These are phyloP conservation scores for Tridacna crocea DNA, from an alignment of 2,888 invertebrate species.

Conservation along the genomic window DNA sequence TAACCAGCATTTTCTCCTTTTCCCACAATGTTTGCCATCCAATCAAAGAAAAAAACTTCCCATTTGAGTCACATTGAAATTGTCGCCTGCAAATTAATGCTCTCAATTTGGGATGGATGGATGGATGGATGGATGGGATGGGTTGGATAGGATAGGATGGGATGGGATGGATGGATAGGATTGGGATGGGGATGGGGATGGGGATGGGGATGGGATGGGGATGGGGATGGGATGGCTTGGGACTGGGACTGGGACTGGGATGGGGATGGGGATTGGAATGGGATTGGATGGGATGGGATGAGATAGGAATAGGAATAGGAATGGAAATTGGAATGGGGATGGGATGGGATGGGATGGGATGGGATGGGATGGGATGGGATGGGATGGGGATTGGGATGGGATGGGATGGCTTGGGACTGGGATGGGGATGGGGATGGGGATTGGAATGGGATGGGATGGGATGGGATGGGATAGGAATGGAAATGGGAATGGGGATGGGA, in stretches of 20 bases:
- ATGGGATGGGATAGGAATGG: not conserved
- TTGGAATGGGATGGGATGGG: not conserved
- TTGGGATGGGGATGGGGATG: not conserved
- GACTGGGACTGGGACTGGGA: not conserved
- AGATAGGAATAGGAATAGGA: not conserved
- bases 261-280: not conserved
- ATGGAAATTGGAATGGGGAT: too few species aligned
- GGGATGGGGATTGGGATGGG: not conserved
- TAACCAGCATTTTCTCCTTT: too few species aligned
- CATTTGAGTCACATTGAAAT: not conserved
- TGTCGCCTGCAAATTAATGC: not conserved
- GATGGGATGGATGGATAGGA: too few species aligned
- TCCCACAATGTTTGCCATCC: too few species aligned
- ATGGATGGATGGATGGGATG: too few species aligned
- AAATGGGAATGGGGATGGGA: not conserved
- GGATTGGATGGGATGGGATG: too few species aligned
- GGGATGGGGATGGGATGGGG: too few species aligned
- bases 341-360: not conserved
- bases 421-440: not conserved
- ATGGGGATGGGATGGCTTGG: not conserved
- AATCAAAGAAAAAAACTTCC: too few species aligned
- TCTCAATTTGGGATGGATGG: not conserved
- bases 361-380: not conserved
- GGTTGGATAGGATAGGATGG: too few species aligned
- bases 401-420: not conserved